These are phyloP conservation scores for Chionodraco myersi DNA, from an alignment of 2,113 vertebrate species.

Conservation along the genomic window DNA sequence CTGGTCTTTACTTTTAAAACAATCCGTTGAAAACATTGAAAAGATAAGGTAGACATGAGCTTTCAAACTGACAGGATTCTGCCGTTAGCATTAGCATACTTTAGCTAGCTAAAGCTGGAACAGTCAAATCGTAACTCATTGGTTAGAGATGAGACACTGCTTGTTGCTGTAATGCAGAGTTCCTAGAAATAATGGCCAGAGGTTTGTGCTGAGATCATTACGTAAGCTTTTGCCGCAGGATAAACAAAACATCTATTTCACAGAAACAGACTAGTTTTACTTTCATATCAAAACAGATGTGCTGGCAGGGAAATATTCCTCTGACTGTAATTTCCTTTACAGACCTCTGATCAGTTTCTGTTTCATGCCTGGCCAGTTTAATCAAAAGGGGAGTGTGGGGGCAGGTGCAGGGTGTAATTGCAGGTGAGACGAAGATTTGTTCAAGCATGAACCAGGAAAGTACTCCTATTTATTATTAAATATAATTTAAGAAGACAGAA, in stretches of 20 bases:
- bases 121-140: too few relatives aligned
- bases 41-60: background rate
- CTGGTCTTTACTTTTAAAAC: background rate
- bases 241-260: background rate
- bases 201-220: background rate
- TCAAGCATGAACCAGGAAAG: slow-evolving; percentile 35
- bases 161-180: background rate
- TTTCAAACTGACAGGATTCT: background rate
- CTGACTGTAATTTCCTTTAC: slow-evolving; percentile 23
- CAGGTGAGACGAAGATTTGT: slow-evolving; percentile 53
- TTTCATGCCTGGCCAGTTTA: slow-evolving; percentile 58
- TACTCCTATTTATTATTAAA: slow-evolving; percentile 53
- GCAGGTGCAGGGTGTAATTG: slow-evolving; percentile 45
- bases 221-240: background rate
- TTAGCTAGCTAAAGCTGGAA: background rate
- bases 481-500: background rate
- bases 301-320: slow-evolving; percentile 17
- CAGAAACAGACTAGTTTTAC: slow-evolving; percentile 3
- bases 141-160: background rate
- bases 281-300: slow-evolving; percentile 7
- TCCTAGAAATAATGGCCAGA: background rate
- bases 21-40: background rate
- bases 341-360: slow-evolving; percentile 22
- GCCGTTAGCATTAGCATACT: background rate
- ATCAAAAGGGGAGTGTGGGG: slow-evolving; percentile 17